A percentile compares a stretch with the other conserved stretches of the same genome.
phyloP scores from a whole-genome alignment of 2,888 invertebrate species.

The Hoplodrina ambigua region DNA sequence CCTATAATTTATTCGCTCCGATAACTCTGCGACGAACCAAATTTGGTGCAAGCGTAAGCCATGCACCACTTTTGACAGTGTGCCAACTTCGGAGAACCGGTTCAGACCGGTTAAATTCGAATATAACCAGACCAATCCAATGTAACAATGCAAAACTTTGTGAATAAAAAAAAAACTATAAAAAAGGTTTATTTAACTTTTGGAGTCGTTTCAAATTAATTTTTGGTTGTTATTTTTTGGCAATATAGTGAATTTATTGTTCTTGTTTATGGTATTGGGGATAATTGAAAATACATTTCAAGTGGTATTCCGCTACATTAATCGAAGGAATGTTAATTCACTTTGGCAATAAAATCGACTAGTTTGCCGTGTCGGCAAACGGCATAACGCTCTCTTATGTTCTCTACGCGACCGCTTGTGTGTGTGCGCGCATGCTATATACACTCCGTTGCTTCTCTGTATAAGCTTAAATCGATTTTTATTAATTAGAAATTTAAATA shows the following conservation, averaged over 20 bases:
- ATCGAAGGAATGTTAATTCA: background rate
- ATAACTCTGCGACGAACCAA: conserved; percentile 62
- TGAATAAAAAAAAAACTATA: conserved; percentile 59
- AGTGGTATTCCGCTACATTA: conserved; percentile 1
- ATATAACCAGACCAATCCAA: conserved; percentile 70
- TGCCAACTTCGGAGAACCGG: conserved; percentile 75
- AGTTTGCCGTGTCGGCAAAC: too few relatives aligned
- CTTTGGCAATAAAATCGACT: background rate
- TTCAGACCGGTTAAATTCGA: conserved; percentile 75
- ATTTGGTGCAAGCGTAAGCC: conserved; percentile 61
- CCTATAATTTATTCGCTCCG: conserved; percentile 57
- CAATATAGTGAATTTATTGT: conserved; percentile 53
- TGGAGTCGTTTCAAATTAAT: conserved; percentile 66
- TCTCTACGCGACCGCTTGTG: too few relatives aligned
- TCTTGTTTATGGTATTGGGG: conserved; percentile 34
- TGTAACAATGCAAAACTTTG: conserved; percentile 65
- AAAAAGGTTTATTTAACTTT: conserved; percentile 65
- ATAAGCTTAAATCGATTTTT: too few relatives aligned
- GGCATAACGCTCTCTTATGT: too few relatives aligned
- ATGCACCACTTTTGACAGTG: conserved; percentile 74
- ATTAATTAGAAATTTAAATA: too few relatives aligned
- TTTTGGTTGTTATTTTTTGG: conserved; percentile 53
- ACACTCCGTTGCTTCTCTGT: too few relatives aligned
- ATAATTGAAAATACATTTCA: conserved; percentile 37
- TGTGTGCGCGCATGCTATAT: too few relatives aligned